Evolutionary conservation across 1,140 invertebrate species (phyloP), one percentile per base, ranked within the genome.

Genomic region (Polyergus mexicanus): DNA sequence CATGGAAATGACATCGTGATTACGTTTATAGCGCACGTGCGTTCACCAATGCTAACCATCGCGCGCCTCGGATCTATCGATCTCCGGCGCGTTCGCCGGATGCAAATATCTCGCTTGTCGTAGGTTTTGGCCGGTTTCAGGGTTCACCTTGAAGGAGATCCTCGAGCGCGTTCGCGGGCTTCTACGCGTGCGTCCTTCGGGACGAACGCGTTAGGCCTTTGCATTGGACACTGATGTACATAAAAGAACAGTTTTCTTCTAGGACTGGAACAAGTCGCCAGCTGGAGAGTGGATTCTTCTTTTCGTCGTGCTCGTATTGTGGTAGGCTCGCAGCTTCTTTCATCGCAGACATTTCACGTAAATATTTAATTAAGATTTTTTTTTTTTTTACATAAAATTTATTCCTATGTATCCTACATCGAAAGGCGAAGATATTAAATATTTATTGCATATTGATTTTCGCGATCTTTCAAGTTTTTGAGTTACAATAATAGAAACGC

Each of bases 51-150:
- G 51, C 35, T 38, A 25, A 72, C 13, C 10, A 35, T 51, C 8
- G 32, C 19, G n/a, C 8, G 32, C 19, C 25, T 76, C 32, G 1
- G 58, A 77, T 41, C 54, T 51, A 35, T 38, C 72, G 10, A 56
- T 63, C 47, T 62, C 38, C 38, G 13, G n/a, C 38, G 13, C 38
- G 16, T 28, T 77, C 71, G 44, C 11, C 65, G 35, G 22, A 62
- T 68, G 77, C 44, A 60, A 87, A 88, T 47, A 47, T 86, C 8
- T 41, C 47, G 25, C 54, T 87, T 85, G 83, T 85, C 86, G 63
- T 87, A 81, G 86, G 74, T 78, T 80, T 80, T 65, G 66, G 38
- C 28, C 54, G 58, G 58, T 51, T 60, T 60, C 11, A 1, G 7
- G 13, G 11, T 35, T 75, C 32, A 75, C 75, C 86, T 89, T 85